phyloP scores from a whole-genome alignment of 2,888 invertebrate species.

The Tortricodes alternella region DNA sequence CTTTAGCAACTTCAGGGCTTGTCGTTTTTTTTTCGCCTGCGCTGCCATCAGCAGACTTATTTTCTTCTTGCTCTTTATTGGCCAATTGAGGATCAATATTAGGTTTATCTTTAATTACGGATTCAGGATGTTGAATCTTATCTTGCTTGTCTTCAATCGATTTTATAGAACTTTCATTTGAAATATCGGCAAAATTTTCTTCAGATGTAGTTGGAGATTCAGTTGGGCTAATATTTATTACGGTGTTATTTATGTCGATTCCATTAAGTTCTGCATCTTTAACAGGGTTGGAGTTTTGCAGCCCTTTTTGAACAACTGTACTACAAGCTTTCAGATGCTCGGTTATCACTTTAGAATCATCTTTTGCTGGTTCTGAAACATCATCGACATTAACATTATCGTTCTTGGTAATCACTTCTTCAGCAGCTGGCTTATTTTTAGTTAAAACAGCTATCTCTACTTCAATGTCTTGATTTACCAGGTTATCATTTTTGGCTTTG shows the following conservation, averaged over 20 bases:
- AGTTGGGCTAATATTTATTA: conserved; percentile 42
- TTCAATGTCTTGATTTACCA: conserved; percentile 59
- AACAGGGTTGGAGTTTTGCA: background rate
- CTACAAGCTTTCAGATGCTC: background rate
- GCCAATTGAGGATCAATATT: background rate
- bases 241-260: conserved; percentile 4
- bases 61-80: background rate
- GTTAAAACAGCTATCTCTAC: conserved; percentile 31
- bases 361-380: background rate
- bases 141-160: conserved; percentile 34
- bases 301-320: background rate
- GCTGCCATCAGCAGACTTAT: background rate
- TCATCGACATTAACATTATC: background rate
- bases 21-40: conserved; percentile 10
- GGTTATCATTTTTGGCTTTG: conserved; percentile 62
- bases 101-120: conserved; percentile 33
- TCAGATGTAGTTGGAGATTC: conserved; percentile 66
- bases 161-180: conserved; percentile 62
- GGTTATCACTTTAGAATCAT: background rate
- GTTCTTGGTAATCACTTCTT: background rate
- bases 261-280: background rate
- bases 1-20: conserved; percentile 36
- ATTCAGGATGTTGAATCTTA: background rate
- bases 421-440: background rate
- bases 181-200: conserved; percentile 67